Conservation (phyloP, 2,113 vertebrate genomes). For the Clarias batrachus region DNA sequence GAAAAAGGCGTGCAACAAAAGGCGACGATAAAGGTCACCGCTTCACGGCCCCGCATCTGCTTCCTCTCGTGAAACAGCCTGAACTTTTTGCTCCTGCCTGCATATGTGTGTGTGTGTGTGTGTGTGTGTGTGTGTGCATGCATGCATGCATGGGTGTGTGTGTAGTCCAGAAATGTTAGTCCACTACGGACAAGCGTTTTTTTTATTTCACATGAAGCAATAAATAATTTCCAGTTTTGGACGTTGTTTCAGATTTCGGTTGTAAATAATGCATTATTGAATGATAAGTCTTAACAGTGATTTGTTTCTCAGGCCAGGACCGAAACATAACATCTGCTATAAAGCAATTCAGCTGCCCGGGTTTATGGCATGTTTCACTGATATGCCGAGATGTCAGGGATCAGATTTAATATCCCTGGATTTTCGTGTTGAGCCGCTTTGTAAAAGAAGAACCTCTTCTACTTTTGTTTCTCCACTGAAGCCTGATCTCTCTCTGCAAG, state of each 20-base stretch:
- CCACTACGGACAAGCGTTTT: not conserved
- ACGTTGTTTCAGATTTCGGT: not conserved
- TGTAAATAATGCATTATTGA: not conserved
- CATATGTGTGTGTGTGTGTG: slow-evolving; percentile 39
- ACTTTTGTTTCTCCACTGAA: slow-evolving; percentile 24
- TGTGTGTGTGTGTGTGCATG: not conserved
- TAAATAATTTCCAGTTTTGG: not conserved
- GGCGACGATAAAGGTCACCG: slow-evolving; percentile 53
- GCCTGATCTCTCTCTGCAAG: not conserved
- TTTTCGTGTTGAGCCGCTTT: slow-evolving; percentile 34
- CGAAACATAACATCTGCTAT: not conserved
- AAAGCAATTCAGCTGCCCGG: slow-evolving; percentile 27
- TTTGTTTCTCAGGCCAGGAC: not conserved
- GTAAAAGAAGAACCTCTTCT: not conserved
- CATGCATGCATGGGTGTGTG: slow-evolving; percentile 10
- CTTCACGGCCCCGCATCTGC: slow-evolving; percentile 54
- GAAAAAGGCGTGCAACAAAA: slow-evolving; percentile 51
- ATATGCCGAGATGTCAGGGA: slow-evolving; percentile 47
- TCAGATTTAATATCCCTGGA: slow-evolving; percentile 50
- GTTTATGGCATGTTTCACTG: slow-evolving; percentile 18
- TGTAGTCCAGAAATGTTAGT: not conserved
- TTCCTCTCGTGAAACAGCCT: slow-evolving; percentile 36
- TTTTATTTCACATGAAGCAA: not conserved
- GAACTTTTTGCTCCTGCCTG: slow-evolving; percentile 49
- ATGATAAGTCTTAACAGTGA: not conserved